Evolutionary conservation across 2,888 invertebrate genomes (phyloP), one percentile per base, ranked within the genome.

Genomic region (Taphrorychus bicolor): DNA sequence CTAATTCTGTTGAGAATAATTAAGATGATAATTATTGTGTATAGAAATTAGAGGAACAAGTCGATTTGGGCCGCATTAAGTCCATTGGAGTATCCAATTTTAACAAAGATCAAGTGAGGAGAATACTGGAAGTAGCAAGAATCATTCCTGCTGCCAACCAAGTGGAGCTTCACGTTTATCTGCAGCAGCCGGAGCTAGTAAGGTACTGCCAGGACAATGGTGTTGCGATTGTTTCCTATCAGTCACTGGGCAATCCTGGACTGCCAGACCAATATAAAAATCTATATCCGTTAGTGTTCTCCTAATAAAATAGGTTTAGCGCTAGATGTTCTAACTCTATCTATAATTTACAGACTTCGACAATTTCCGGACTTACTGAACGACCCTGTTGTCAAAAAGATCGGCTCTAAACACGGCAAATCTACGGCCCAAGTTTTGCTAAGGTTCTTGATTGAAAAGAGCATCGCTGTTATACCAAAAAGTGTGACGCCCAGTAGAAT

Each of bases 41-140:
- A n/a, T n/a, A 68, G 68, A 68, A 85, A 71, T 84, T 92, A 84
- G 87, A 91, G 74, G 85, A 87, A 67, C 84, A 91, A 75, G 89
- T 91, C 18, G 84, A 87, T 23, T 83, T 83, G 0, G 93, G 93
- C 0, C 84, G 88, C n/a, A 84, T 90, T 0, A 91, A 88, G 74
- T 87, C 92, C 11, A 92, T 95, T 75, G 95, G 95, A 0, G 79
- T 95, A 5, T 95, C 94, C 0, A 95, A 95, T 79, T 89, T 93
- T n/a, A n/a, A n/a, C n/a, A n/a, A n/a, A n/a, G n/a, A n/a, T n/a
- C n/a, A n/a, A n/a, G n/a, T n/a, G n/a, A 77, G 85, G 57, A 84
- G 89, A 59, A 76, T 84, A 32, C 76, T 88, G 40, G 83, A 85
- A 22, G 83, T 81, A 22, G 85, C 87, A 2, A 83, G 80, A 57